Conservation (phyloP, 1,140 invertebrate genomes). For the Metopolophium dirhodum region DNA sequence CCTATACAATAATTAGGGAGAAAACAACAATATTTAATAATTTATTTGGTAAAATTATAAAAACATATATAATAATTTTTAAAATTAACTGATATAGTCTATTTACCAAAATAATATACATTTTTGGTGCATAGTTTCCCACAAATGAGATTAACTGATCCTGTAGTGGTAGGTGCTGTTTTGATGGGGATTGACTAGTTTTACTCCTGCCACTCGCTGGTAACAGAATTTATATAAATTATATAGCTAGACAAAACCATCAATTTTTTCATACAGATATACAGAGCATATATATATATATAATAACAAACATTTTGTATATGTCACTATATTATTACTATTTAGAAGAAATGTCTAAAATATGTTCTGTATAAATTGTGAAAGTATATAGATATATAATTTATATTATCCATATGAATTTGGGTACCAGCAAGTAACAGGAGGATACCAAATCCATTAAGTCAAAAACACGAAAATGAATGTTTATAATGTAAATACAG, state of each 20-base stretch:
- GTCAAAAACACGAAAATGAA: neutral
- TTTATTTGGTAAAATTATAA: neutral
- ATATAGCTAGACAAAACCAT: constrained; percentile 2
- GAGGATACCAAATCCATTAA: neutral
- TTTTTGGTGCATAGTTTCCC: neutral
- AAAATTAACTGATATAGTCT: neutral
- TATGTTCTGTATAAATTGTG: neutral
- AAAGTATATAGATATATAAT: constrained; percentile 14
- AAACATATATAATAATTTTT: neutral
- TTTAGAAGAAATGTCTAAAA: neutral
- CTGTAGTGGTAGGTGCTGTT: neutral
- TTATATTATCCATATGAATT: neutral
- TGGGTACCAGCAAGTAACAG: neutral
- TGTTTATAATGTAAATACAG: neutral
- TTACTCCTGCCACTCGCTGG: neutral
- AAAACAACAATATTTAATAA: neutral
- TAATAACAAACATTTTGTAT: neutral
- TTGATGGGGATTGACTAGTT: neutral
- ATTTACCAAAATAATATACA: neutral
- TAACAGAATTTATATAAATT: constrained; percentile 9
- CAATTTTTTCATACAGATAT: neutral
- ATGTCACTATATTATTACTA: neutral
- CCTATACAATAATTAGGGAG: neutral
- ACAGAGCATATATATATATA: neutral
- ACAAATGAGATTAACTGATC: neutral